Evolutionary conservation across 1,140 invertebrate genomes (phyloP).

Genomic region (Harpegnathos saltator): DNA sequence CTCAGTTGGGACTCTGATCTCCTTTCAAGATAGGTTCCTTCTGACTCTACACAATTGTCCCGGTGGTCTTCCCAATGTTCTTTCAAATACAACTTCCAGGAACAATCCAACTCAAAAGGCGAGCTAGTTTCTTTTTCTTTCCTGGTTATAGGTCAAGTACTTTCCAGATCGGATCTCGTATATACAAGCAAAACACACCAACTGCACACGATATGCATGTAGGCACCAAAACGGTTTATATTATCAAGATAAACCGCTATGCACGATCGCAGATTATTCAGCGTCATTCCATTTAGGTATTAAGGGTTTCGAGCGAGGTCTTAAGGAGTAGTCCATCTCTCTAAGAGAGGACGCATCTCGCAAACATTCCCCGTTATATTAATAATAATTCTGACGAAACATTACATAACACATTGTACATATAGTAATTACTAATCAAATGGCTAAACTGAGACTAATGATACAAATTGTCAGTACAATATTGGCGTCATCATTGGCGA

Average conservation of each 20-base stretch:
- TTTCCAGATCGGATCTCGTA: too few relatives aligned
- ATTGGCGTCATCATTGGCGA: constrained; percentile 11
- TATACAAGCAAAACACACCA: not conserved
- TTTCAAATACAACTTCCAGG: too few relatives aligned
- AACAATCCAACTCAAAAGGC: too few relatives aligned
- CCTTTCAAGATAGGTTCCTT: too few relatives aligned
- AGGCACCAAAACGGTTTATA: constrained; percentile 29
- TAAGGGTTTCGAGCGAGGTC: constrained; percentile 9
- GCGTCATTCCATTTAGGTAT: constrained; percentile 27
- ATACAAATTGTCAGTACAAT: not conserved
- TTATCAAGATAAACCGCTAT: constrained; percentile 15
- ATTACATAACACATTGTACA: not conserved
- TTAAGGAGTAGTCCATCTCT: constrained; percentile 22
- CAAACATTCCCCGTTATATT: constrained; percentile 7
- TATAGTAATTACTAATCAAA: constrained; percentile 35
- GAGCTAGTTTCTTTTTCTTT: too few relatives aligned
- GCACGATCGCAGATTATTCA: constrained; percentile 21
- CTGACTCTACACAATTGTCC: too few relatives aligned
- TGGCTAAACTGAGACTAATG: not conserved
- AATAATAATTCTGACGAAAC: constrained; percentile 21
- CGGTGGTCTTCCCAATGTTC: too few relatives aligned
- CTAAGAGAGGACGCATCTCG: constrained; percentile 12
- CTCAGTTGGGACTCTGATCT: too few relatives aligned
- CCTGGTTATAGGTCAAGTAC: too few relatives aligned
- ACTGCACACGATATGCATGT: constrained; percentile 51